Conservation (phyloP, 2,888 invertebrate genomes). For the Tortricodes alternella region DNA sequence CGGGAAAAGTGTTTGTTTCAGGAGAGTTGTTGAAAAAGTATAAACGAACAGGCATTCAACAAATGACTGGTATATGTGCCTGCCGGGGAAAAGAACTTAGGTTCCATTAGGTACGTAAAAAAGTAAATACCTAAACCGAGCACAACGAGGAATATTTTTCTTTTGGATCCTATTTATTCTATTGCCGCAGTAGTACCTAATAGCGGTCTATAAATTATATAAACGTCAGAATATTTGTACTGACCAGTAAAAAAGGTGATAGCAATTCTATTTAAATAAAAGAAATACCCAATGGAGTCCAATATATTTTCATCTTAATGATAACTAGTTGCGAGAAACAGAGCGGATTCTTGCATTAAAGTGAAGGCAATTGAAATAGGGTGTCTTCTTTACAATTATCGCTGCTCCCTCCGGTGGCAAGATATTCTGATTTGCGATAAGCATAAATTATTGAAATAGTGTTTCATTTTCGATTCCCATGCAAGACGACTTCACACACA, state of each 20-base stretch:
- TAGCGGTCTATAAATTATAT: too few species aligned
- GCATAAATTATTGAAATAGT: neutral
- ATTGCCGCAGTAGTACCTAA: too few species aligned
- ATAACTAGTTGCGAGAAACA: conserved; percentile 1
- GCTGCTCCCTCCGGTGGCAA: neutral
- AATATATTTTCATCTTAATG: conserved; percentile 9
- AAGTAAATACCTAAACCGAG: neutral
- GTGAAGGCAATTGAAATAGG: neutral
- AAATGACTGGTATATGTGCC: neutral
- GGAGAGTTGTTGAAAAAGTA: conserved; percentile 37
- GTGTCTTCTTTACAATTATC: conserved; percentile 10
- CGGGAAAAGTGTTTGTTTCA: conserved; percentile 50
- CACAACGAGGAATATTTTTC: too few species aligned
- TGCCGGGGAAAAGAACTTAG: neutral
- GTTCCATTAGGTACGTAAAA: neutral
- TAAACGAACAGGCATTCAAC: conserved; percentile 8
- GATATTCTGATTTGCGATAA: neutral
- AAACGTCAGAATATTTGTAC: neutral
- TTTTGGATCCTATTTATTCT: too few species aligned
- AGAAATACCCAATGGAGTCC: neutral
- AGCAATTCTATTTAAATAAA: neutral
- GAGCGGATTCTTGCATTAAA: neutral
- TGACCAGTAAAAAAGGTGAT: neutral
- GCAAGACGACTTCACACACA: too few species aligned
- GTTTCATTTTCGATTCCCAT: neutral